Base-by-base conservation (phyloP, 2,113 vertebrate species). In the Hippocampus mohnikei region DNA sequence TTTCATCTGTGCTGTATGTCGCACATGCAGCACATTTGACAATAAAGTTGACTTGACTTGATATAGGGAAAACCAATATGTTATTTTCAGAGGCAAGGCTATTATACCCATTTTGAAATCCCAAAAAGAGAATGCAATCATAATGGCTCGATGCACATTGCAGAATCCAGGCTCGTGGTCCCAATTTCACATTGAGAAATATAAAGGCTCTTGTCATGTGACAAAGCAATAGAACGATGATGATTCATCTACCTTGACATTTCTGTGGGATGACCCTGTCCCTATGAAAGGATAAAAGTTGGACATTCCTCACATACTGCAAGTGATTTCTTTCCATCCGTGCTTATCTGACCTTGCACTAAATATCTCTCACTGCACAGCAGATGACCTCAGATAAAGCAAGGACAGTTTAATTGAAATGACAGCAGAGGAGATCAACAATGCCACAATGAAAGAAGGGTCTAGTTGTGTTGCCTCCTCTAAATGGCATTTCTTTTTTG, bases 381-480 rank as follows among this genome's bases (percentile, higher is more conserved):
- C 74, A 72, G 89, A 91, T 91, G 87, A 88, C 85, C 85, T 81
- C 69, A 84, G 91, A 92, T 84, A 88, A 88, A 81, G 72, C 76
- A 85, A 90, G 84, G 85, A 78, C 81, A 83, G 61, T 71, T 72
- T 87, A 90, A 90, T 90, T 86, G 85, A 80, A 91, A 74, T 83
- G 83, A 88, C 89, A 89, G 84, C 76, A 69, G 81, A 81, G 20
- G 7, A n/a, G 50, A 52, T 52, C 8, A 71, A 64, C 53, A 46
- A 59, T 2, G 70, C 71, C 72, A 66, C 66, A 73, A 29, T 70
- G 77, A 79, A 74, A 63, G 72, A 69, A 75, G 29, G 81, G 86
- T 78, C 86, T 85, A 89, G 81, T 77, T 64, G 21, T 42, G 67
- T 69, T 72, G 25, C 76, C 64, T 80, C 63, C 69, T 11, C 25